Evolutionary conservation across 2,797 vertebrate genomes (phyloP).

Genomic region (Alectoris magna): DNA sequence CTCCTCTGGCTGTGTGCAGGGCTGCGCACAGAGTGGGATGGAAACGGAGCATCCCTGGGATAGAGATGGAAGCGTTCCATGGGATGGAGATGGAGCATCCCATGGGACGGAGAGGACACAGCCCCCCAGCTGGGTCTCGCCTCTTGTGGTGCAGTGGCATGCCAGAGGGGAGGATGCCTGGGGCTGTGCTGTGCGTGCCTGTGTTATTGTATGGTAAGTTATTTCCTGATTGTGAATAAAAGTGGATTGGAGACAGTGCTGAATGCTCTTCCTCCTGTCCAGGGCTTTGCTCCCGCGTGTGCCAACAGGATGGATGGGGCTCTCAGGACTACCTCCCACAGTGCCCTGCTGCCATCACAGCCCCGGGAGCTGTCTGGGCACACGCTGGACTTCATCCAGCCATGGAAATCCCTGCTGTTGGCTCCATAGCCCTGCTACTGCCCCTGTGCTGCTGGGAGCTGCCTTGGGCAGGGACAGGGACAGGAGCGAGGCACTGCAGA

Average conservation of each 20-base stretch:
- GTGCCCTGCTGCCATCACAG: not conserved
- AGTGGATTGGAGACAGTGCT: constrained; percentile 35
- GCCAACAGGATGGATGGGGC: not conserved
- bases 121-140: not conserved
- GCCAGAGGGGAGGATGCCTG: not conserved
- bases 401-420: not conserved
- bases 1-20: not conserved
- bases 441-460: not conserved
- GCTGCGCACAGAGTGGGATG: not conserved
- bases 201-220: constrained; percentile 75
- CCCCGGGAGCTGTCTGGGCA: not conserved
- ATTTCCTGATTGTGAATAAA: constrained; percentile 77
- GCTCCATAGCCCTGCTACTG: rapidly evolving
- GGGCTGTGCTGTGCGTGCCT: constrained; percentile 28
- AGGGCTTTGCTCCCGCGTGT: not conserved
- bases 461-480: not conserved
- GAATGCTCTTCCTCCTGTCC: not conserved
- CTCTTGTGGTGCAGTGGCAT: not conserved
- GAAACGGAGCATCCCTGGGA: too few species aligned
- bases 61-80: too few species aligned
- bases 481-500: not conserved
- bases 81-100: not conserved
- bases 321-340: rapidly evolving
- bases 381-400: not conserved
- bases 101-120: not conserved